Conservation (phyloP, 2,888 invertebrate species). For the Penaeus monodon region DNA sequence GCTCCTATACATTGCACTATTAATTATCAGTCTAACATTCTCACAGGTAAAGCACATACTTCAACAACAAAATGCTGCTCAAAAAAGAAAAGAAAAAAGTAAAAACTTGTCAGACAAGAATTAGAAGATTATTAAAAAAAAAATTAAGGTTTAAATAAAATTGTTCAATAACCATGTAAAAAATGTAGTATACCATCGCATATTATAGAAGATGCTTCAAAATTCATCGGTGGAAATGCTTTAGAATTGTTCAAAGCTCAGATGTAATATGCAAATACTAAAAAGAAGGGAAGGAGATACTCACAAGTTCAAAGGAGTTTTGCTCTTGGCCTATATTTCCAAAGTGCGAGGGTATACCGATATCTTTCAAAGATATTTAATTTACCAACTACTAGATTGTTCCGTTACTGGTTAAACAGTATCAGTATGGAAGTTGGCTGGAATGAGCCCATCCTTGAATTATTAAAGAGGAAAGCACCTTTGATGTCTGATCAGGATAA, state of each 20-base stretch:
- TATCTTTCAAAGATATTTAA: background rate
- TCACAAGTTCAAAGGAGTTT: background rate
- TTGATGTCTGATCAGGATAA: constrained; percentile 1
- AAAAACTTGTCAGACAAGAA: too few relatives aligned
- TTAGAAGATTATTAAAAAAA: too few relatives aligned
- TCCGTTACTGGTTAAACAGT: background rate
- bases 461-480: background rate
- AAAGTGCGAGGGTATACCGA: background rate
- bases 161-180: too few relatives aligned
- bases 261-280: background rate
- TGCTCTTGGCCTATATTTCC: constrained; percentile 8
- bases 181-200: too few relatives aligned
- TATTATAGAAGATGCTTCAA: too few relatives aligned
- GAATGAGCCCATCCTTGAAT: constrained; percentile 3
- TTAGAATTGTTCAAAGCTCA: constrained; percentile 2
- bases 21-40: too few relatives aligned
- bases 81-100: too few relatives aligned
- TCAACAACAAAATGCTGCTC: too few relatives aligned
- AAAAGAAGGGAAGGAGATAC: background rate
- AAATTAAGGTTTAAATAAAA: too few relatives aligned
- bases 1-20: too few relatives aligned
- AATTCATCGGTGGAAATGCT: background rate
- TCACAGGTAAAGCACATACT: too few relatives aligned
- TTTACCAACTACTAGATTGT: background rate
- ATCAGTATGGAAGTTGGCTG: constrained; percentile 2